Percentiles rank a stretch among this genome's conserved stretches.
phyloP scores from a whole-genome alignment of 1,140 invertebrate genomes.

The Semibalanus balanoides region DNA sequence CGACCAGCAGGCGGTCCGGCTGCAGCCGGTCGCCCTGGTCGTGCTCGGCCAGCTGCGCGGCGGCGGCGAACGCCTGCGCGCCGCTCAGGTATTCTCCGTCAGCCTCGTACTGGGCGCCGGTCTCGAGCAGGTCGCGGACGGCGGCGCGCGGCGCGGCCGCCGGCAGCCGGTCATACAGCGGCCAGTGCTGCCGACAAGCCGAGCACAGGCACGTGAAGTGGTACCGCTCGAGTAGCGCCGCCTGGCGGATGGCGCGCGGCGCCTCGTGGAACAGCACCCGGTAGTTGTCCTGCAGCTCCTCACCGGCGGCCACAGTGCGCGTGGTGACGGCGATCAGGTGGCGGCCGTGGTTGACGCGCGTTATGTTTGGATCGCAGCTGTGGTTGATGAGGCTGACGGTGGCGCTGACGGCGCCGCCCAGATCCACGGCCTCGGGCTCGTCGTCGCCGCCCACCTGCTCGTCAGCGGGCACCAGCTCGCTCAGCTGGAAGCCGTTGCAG shows the following conservation, averaged over 20 bases:
- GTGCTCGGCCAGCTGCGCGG: background rate
- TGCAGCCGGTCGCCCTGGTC: background rate
- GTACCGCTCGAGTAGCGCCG: conserved; percentile 10
- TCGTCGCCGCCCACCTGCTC: background rate
- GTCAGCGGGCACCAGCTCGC: background rate
- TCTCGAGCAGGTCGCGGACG: background rate
- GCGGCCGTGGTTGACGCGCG: conserved; percentile 33
- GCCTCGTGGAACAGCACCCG: conserved; percentile 6
- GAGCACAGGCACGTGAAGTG: conserved; percentile 12
- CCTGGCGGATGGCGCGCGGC: conserved; percentile 3
- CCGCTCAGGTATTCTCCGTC: background rate
- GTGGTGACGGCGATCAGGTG: background rate
- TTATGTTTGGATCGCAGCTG: conserved; percentile 40
- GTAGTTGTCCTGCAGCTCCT: conserved; percentile 7
- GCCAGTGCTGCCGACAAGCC: conserved; percentile 11
- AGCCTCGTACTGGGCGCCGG: background rate
- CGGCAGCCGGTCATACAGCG: conserved; percentile 4
- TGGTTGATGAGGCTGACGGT: conserved; percentile 47
- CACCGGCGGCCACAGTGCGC: conserved; percentile 4
- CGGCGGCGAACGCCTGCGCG: background rate
- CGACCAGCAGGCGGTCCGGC: background rate
- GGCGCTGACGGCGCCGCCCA: conserved; percentile 43
- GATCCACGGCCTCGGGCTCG: conserved; percentile 25
- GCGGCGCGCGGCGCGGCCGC: background rate
- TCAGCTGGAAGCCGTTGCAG: background rate